These are phyloP conservation scores for Leptothorax acervorum DNA, from an alignment of 2,888 invertebrate genomes.

Conservation along the genomic window DNA sequence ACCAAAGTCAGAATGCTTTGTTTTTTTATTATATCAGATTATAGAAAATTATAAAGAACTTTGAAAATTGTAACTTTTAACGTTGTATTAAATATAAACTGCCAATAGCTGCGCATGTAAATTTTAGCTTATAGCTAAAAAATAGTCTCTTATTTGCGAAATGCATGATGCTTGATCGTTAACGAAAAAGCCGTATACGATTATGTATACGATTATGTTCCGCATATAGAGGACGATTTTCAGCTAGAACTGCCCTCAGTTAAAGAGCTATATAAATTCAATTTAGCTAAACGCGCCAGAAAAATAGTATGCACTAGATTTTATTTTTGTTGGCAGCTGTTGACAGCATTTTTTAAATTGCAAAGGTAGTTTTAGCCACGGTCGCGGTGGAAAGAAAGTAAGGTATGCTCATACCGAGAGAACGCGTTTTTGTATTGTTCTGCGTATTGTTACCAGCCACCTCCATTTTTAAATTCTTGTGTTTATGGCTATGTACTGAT, in stretches of 20 bases:
- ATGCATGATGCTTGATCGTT: not conserved
- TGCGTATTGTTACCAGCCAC: too few species aligned
- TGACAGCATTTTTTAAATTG: not conserved
- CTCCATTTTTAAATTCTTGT: too few species aligned
- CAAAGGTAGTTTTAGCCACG: too few species aligned
- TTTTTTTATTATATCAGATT: not conserved
- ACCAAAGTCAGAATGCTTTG: not conserved
- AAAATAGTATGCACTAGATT: not conserved
- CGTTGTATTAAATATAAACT: not conserved
- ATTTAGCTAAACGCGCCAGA: not conserved
- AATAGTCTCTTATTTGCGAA: not conserved
- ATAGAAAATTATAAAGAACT: not conserved
- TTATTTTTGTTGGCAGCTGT: not conserved
- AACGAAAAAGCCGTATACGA: not conserved
- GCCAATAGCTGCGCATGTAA: not conserved
- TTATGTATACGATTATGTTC: not conserved
- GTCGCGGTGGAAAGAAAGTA: too few species aligned
- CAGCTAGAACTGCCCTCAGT: not conserved
- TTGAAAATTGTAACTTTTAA: not conserved
- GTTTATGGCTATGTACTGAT: too few species aligned
- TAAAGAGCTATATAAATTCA: not conserved
- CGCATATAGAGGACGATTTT: not conserved
- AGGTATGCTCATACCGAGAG: too few species aligned
- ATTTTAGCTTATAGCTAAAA: not conserved
- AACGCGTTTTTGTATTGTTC: too few species aligned